Percentiles rank a stretch among this genome's conserved stretches.
Evolutionary conservation across 2,888 invertebrate genomes (phyloP).

Genomic region (Branchipolynoe longqiensis): DNA sequence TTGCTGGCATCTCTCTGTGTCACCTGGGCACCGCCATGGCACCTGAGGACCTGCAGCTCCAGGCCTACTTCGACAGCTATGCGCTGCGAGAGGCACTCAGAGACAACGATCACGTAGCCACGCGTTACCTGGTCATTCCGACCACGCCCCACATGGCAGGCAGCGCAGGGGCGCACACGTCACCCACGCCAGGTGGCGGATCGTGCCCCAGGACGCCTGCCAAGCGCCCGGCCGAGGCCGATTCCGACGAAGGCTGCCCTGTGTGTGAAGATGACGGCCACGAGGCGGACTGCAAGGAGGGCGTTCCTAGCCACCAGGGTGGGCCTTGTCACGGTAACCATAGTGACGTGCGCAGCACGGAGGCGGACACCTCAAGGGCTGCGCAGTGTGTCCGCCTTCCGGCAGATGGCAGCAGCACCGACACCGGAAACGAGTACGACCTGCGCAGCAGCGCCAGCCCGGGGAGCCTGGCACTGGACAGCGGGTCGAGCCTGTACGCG

Average conservation of each 20-base stretch:
- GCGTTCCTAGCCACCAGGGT: background rate
- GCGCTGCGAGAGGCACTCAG: background rate
- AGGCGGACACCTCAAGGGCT: background rate
- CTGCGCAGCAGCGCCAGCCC: background rate
- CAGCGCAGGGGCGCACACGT: too few species aligned
- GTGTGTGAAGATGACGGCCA: background rate
- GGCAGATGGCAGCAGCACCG: background rate
- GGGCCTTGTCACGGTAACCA: too few species aligned
- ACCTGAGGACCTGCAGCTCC: constrained; percentile 5
- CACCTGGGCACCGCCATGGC: background rate
- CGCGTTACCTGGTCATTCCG: constrained; percentile 18
- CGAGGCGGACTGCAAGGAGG: background rate
- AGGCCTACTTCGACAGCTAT: constrained; percentile 20
- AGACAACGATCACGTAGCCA: background rate
- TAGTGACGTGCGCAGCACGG: constrained; percentile 34
- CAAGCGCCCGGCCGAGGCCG: background rate
- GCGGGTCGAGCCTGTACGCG: background rate
- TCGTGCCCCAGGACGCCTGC: background rate
- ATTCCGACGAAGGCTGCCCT: background rate
- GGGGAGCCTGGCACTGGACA: background rate
- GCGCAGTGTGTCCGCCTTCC: too few species aligned
- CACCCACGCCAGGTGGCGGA: background rate
- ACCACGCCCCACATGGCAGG: background rate
- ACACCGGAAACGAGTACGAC: constrained; percentile 51
- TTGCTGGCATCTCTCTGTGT: constrained; percentile 23